Conservation (phyloP, 2,888 invertebrate genomes). For the Lycophotia porphyrea region DNA sequence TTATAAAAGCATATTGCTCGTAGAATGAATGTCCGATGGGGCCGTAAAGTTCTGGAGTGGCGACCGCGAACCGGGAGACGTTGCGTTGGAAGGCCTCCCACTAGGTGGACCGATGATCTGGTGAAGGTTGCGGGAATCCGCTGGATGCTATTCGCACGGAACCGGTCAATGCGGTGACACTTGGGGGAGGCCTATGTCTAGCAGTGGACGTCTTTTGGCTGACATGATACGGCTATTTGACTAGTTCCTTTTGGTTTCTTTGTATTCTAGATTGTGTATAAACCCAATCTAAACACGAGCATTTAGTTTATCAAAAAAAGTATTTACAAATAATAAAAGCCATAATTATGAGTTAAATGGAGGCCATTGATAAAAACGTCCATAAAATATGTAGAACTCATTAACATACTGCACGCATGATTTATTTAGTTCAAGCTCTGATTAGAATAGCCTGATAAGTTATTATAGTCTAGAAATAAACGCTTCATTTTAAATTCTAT, state of each 20-base stretch:
- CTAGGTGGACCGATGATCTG: no score
- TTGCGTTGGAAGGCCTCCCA: no score
- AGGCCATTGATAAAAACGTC: background rate
- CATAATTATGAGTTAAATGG: background rate
- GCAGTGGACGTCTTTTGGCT: no score
- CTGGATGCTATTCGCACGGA: no score
- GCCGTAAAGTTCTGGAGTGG: no score
- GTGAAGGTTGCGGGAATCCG: no score
- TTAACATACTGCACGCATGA: background rate
- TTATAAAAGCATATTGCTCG: background rate
- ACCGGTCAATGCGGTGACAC: no score
- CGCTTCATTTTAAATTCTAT: background rate
- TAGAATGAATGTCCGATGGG: no score
- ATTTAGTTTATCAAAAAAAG: background rate
- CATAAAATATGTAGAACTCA: background rate
- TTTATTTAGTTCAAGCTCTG: constrained; percentile 9
- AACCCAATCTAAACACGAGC: background rate
- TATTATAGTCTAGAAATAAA: constrained; percentile 3
- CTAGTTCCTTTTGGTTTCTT: background rate
- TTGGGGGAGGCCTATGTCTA: no score
- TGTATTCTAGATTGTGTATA: background rate
- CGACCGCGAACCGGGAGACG: no score
- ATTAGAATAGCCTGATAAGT: background rate
- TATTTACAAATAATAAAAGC: background rate
- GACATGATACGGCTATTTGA: no score